phyloP scores from a whole-genome alignment of 1,140 invertebrate species.

The Drosophila azteca region DNA sequence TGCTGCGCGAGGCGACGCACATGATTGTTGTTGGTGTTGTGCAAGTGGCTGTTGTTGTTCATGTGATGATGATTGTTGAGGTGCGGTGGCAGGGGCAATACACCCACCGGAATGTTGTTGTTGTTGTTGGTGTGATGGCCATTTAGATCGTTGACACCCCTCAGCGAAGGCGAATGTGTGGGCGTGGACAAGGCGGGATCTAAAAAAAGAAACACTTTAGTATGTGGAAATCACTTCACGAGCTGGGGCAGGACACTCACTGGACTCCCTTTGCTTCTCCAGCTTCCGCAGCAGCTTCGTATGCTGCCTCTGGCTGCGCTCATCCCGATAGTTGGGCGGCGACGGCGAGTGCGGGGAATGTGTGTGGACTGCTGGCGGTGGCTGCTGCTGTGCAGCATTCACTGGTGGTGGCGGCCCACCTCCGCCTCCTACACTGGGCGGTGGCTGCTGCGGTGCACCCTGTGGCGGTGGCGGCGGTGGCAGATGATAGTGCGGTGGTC shows the following conservation, averaged over 20 bases:
- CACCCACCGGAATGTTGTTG: constrained; percentile 63
- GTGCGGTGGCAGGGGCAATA: constrained; percentile 30
- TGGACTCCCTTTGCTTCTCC: constrained; percentile 87
- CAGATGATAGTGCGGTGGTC: constrained; percentile 86
- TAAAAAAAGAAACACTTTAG: constrained; percentile 3
- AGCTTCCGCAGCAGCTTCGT: constrained; percentile 90
- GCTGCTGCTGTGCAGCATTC: constrained; percentile 54
- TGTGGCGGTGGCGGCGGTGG: constrained; percentile 61
- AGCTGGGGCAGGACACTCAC: constrained; percentile 66
- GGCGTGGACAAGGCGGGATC: constrained; percentile 68
- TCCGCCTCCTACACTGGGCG: neutral
- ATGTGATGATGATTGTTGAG: constrained; percentile 47
- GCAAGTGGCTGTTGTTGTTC: constrained; percentile 19
- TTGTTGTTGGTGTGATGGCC: constrained; percentile 60
- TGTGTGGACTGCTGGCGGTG: constrained; percentile 79
- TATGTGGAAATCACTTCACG: neutral
- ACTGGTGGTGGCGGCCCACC: neutral
- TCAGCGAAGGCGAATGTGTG: constrained; percentile 75
- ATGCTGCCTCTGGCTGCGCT: constrained; percentile 90
- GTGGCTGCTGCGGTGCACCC: constrained; percentile 69
- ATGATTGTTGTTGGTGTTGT: constrained; percentile 25
- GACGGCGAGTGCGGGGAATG: constrained; percentile 84
- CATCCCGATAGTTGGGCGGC: constrained; percentile 88
- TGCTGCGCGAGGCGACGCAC: constrained; percentile 32
- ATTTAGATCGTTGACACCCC: constrained; percentile 70